Evolutionary conservation across 2,888 invertebrate genomes (phyloP).

Genomic region (Chymomyza amoena): DNA sequence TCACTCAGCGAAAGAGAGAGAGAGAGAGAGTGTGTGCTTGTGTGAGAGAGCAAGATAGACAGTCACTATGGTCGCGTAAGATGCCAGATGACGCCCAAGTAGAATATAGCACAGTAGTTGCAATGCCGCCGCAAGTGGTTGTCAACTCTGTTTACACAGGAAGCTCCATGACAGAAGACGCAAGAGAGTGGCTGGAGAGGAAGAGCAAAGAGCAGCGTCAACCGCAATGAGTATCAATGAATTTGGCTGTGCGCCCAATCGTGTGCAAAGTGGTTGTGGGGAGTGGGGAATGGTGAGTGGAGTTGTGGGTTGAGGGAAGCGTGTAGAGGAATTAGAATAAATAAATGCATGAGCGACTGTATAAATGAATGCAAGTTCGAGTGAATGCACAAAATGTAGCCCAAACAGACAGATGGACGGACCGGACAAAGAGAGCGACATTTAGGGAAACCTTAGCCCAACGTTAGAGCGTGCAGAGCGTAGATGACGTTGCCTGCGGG

Average conservation of each 20-base stretch:
- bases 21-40: neutral
- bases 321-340: constrained; percentile 40
- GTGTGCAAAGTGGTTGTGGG: neutral
- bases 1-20: neutral
- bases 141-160: constrained; percentile 10
- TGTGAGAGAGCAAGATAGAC: neutral
- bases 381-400: constrained; percentile 40
- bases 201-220: neutral
- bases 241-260: constrained; percentile 10
- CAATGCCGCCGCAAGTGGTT: constrained; percentile 17
- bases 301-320: neutral
- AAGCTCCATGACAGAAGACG: neutral
- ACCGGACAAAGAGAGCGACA: neutral
- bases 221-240: constrained; percentile 17
- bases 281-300: neutral
- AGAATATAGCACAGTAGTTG: constrained; percentile 5
- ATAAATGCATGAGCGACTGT: constrained; percentile 47
- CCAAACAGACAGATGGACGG: no score
- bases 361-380: constrained; percentile 44
- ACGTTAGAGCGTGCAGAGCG: no score
- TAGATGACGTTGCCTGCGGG: constrained; percentile 1
- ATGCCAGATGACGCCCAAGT: constrained; percentile 7
- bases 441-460: neutral
- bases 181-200: neutral
- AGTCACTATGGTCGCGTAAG: neutral